Evolutionary conservation across 2,888 invertebrate species (phyloP), one percentile per base, ranked within the genome.

Genomic region (Eledone cirrhosa): DNA sequence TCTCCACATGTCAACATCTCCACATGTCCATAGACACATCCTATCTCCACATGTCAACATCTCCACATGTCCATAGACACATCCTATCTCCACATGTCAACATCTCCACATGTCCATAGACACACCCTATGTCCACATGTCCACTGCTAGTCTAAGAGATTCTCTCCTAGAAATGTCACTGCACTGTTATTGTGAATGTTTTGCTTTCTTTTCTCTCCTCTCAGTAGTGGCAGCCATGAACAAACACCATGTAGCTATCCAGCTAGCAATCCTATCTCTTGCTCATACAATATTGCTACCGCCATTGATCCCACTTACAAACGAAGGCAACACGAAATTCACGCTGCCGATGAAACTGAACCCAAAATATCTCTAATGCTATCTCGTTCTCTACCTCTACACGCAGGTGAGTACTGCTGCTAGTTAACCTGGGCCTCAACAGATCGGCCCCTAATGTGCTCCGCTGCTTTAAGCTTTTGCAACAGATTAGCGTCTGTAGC

Each of bases 301-400:
- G 88, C 88, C 14, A 88, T 88, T 69, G 88, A 88, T 78, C 88
- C 88, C 2, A 88, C 88, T 3, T 88, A 87, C 78, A 84, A 84
- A 48, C 82, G 86, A 19, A 79, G 85, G 77, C 83, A 84, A 27
- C 83, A 82, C 11, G 83, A 84, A 74, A 78, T 79, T 41, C 78
- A 81, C 13, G 74, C 78, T 22, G 67, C 76, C 1, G 84, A 85
- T 47, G 81, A 83, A 47, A 83, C 83, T 0, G 84, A 84, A 1
- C 81, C 83, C 48, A 87, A 86, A 80, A 81, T 83, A 65, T 84
- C 84, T 7, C 80, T 84, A 27, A 82, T 84, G 16, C 83, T 84
- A 27, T 84, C 87, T 13, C 81, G 83, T 31, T 85, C 87, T 19
- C 79, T 85, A 29, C 86, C 86, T 2, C 75, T 82, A 33, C 80